A percentile compares a stretch with the other conserved stretches of the same genome.
phyloP scores from a whole-genome alignment of 2,888 invertebrate genomes.

The Neoaliturus tenellus region DNA sequence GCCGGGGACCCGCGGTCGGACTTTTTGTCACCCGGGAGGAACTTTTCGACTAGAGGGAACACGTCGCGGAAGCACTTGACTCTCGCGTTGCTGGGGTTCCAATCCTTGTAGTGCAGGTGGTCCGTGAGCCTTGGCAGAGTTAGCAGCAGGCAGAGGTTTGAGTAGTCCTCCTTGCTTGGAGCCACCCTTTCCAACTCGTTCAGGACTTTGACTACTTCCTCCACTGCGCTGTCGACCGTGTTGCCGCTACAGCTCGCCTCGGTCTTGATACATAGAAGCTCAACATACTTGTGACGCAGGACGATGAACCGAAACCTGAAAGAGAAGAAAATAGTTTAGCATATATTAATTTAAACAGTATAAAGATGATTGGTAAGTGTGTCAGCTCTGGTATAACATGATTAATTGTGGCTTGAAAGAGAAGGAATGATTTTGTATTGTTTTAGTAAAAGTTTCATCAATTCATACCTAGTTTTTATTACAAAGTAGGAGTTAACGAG shows the following conservation, averaged over 20 bases:
- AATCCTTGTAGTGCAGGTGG: slow-evolving; percentile 94
- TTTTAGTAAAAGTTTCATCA: no score
- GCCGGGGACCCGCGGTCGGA: slow-evolving; percentile 69
- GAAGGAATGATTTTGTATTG: no score
- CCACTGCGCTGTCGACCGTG: slow-evolving; percentile 93
- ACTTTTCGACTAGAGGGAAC: slow-evolving; percentile 91
- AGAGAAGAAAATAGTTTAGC: no score
- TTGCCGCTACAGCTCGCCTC: slow-evolving; percentile 87
- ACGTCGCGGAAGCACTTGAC: slow-evolving; percentile 94
- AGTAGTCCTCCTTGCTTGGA: slow-evolving; percentile 96
- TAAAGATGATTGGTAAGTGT: no score
- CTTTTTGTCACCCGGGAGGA: slow-evolving; percentile 88
- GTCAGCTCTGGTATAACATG: no score
- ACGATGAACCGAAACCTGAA: slow-evolving; percentile 83
- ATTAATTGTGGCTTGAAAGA: no score
- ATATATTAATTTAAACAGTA: no score
- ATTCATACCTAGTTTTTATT: no score
- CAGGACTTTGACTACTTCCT: slow-evolving; percentile 95
- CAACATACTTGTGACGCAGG: slow-evolving; percentile 94
- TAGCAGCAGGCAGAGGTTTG: slow-evolving; percentile 91
- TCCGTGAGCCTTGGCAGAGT: slow-evolving; percentile 95
- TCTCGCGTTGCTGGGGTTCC: slow-evolving; percentile 97
- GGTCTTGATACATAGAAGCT: slow-evolving; percentile 95
- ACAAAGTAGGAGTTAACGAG: no score
- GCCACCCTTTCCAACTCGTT: slow-evolving; percentile 92